Evolutionary conservation across 2,113 vertebrate species (phyloP).

Genomic region (Rhea pennata): DNA sequence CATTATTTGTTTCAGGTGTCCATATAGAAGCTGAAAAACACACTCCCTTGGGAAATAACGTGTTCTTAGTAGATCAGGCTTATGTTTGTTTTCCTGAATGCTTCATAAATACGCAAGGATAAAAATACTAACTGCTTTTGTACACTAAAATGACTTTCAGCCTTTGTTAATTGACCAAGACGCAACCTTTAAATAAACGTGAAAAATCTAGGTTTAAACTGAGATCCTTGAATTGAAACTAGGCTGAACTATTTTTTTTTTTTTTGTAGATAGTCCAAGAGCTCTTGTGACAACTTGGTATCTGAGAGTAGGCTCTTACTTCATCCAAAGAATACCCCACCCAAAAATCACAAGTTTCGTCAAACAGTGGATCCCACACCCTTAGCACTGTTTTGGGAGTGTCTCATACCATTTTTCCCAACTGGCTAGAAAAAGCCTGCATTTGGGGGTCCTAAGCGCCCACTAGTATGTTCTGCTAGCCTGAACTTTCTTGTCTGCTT

Average conservation of each 20-base stretch:
- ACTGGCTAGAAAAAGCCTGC: background rate
- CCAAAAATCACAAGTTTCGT: background rate
- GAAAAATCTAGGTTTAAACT: background rate
- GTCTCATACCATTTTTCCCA: background rate
- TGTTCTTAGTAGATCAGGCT: background rate
- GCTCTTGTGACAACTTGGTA: fast-evolving
- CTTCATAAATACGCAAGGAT: background rate
- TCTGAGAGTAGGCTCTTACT: background rate
- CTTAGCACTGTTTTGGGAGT: background rate
- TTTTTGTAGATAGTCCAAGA: background rate
- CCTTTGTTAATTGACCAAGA: background rate
- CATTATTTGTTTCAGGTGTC: background rate
- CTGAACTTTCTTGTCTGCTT: background rate
- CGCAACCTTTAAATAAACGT: background rate
- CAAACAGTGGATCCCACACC: too few relatives aligned
- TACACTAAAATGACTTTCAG: background rate
- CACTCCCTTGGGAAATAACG: fast-evolving
- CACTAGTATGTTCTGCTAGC: background rate
- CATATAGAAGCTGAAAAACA: background rate
- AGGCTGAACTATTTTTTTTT: background rate
- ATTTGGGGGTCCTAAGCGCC: background rate
- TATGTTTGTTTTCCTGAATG: background rate
- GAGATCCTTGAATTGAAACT: background rate
- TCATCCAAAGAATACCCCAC: fast-evolving
- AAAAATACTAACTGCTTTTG: background rate